A percentile compares a stretch with the other conserved stretches of the same genome.
phyloP scores from a whole-genome alignment of 2,888 invertebrate genomes.

The Andrena bicolor region DNA sequence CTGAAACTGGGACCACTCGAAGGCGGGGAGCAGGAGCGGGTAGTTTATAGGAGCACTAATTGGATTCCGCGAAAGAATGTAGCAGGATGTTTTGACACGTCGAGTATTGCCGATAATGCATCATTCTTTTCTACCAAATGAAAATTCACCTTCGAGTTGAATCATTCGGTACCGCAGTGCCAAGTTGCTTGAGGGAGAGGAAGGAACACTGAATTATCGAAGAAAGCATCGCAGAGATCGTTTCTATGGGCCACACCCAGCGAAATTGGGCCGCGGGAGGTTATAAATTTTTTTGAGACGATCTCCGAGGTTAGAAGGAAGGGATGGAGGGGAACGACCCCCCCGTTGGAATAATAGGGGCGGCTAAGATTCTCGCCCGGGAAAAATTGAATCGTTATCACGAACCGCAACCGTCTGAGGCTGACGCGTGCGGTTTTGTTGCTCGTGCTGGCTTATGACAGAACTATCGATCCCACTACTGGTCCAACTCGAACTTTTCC shows the following conservation, averaged over 20 bases:
- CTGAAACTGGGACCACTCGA: neutral
- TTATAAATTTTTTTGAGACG: too few species aligned
- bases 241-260: too few species aligned
- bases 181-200: too few species aligned
- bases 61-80: neutral
- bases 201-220: too few species aligned
- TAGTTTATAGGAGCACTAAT: neutral
- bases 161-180: too few species aligned
- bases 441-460: conserved; percentile 73
- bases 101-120: neutral
- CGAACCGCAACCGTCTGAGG: conserved; percentile 56
- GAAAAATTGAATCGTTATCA: conserved; percentile 62
- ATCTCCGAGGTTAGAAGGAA: too few species aligned
- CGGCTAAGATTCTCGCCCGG: conserved; percentile 30
- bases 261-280: too few species aligned
- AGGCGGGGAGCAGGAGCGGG: neutral
- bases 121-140: too few species aligned
- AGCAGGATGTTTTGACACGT: neutral
- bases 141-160: too few species aligned
- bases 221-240: too few species aligned
- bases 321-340: neutral
- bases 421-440: conserved; percentile 74
- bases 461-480: conserved; percentile 72
- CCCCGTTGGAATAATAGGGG: conserved; percentile 14
- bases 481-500: conserved; percentile 64